Evolutionary conservation across 2,797 vertebrate species (phyloP), one percentile per base, ranked within the genome.

Genomic region (Arctocebus calabarensis): DNA sequence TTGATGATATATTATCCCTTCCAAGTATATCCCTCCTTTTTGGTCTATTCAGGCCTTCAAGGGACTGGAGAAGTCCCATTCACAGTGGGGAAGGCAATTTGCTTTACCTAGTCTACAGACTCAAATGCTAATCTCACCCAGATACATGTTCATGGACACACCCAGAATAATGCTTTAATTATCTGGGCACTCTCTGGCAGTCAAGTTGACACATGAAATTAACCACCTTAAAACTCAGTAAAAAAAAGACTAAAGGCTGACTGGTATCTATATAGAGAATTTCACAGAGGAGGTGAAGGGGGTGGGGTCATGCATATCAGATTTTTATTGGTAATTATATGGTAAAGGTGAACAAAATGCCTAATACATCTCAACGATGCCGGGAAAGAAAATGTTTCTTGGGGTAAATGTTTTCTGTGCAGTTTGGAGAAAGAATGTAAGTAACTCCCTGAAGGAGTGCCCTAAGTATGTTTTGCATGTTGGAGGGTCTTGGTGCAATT

Each of bases 311-410:
- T 59, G n/a, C 12, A 29, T 87, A 5, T 37, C 71, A 48, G 34
- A 25, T 48, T n/a, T 78, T 43, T 88, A 61, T 37, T 74, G 55
- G 19, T 73, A 52, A 55, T 75, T 78, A 61, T 1, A 62, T 52
- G 37, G 34, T 59, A 62, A 94, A 91, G 37, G 64, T 93, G 8
- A 75, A 90, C 90, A 59, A 86, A 89, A 77, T 40, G 4, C 29
- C 25, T 62, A 45, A 19, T 34, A 74, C 29, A 59, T 5, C 17
- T 89, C 27, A 57, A 27, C 10, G 74, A 32, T 83, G 37, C 55
- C 81, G 61, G 57, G 25, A 86, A 70, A 85, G 61, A 84, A 40
- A 57, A 86, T 40, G 6, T 8, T 73, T 86, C 75, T 34, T 20
- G 34, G 20, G 12, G 70, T 34, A 94, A 92, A 52, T n/a, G 7